A percentile compares a stretch with the other conserved stretches of the same genome.
Evolutionary conservation across 2,797 vertebrate genomes (phyloP).

Genomic region (Liparis tanakae): DNA sequence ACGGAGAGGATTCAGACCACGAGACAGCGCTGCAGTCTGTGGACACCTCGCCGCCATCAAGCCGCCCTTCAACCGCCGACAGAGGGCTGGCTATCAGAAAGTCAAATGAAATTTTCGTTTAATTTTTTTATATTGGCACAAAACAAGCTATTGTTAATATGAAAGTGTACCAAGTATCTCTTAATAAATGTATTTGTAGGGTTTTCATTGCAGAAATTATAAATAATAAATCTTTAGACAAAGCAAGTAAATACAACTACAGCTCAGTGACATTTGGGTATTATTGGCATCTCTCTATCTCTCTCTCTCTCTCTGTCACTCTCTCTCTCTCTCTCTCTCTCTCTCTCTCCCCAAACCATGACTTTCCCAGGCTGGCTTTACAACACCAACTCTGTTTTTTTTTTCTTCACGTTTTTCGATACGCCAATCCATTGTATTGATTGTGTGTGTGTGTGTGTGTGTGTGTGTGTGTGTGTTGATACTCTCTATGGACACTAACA

Average conservation of each 20-base stretch:
- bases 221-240: not conserved
- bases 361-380: not conserved
- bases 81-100: not conserved
- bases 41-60: not conserved
- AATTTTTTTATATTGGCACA: not conserved
- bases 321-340: not conserved
- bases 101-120: not conserved
- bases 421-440: conserved; percentile 2
- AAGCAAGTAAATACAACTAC: not conserved
- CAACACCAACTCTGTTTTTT: not conserved
- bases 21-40: conserved; percentile 4
- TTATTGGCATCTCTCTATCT: not conserved
- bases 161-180: not conserved
- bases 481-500: not conserved
- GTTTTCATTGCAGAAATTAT: not conserved
- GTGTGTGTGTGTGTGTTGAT: not conserved
- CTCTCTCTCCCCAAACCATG: not conserved
- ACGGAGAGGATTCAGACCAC: conserved; percentile 41
- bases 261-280: not conserved
- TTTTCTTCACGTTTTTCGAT: not conserved
- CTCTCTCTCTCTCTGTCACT: not conserved
- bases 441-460: conserved; percentile 9
- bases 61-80: not conserved
- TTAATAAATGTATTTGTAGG: not conserved
- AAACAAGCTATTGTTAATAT: not conserved